These are phyloP conservation scores for Antitype chi DNA, from an alignment of 2,888 invertebrate species.

Conservation along the genomic window DNA sequence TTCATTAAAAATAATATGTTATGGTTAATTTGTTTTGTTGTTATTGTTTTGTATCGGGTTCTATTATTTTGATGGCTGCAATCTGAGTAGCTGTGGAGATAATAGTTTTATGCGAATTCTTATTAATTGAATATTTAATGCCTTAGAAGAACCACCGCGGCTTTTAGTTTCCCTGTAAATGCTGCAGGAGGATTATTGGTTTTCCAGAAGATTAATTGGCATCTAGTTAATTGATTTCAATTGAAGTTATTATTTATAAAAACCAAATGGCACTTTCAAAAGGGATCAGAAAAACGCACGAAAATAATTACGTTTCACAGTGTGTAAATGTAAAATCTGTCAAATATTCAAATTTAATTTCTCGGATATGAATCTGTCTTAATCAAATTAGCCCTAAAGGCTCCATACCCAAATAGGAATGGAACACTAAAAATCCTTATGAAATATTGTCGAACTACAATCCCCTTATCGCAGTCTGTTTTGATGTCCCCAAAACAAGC, in stretches of 20 bases:
- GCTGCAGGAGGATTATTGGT: neutral
- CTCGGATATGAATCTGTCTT: no score
- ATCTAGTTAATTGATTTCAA: neutral
- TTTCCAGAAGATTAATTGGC: neutral
- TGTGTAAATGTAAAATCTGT: neutral
- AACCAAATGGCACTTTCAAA: neutral
- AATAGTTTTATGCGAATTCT: slow-evolving; percentile 27
- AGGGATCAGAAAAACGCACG: neutral
- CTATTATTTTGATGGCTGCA: slow-evolving; percentile 56
- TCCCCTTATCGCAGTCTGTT: neutral
- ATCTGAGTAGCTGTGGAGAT: slow-evolving; percentile 38
- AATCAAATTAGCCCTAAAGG: no score
- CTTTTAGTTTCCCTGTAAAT: neutral
- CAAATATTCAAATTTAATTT: neutral
- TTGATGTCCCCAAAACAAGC: neutral
- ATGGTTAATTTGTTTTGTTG: slow-evolving; percentile 63
- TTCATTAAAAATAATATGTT: slow-evolving; percentile 67
- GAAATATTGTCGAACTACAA: no score
- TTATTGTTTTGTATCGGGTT: slow-evolving; percentile 53
- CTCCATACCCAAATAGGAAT: no score
- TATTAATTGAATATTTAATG: slow-evolving; percentile 5
- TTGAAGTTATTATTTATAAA: neutral
- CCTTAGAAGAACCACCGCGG: neutral
- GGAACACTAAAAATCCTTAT: no score
- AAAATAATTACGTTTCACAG: no score